These are phyloP conservation scores for Sorex maritimensis DNA, from an alignment of 2,797 vertebrate species.

Conservation along the genomic window DNA sequence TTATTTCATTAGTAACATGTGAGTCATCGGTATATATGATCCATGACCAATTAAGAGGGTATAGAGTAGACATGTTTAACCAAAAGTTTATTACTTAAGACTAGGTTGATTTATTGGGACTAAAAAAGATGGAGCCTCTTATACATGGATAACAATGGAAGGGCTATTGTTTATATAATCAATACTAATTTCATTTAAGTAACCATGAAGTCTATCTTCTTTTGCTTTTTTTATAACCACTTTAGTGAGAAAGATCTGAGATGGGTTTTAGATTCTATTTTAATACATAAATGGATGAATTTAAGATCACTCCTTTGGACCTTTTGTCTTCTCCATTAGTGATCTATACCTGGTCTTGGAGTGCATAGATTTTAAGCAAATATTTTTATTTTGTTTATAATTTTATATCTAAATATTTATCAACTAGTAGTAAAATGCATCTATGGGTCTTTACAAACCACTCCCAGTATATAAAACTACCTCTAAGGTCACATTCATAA, in stretches of 20 bases:
- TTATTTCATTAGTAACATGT: not conserved
- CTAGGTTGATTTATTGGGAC: not conserved
- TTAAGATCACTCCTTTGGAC: not conserved
- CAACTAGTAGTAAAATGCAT: not conserved
- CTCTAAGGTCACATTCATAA: constrained; percentile 1
- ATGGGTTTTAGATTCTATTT: constrained; percentile 51
- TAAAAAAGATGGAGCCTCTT: not conserved
- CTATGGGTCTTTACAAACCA: not conserved
- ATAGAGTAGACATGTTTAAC: not conserved
- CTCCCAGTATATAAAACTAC: not conserved
- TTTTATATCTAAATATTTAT: constrained; percentile 41
- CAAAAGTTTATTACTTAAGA: constrained; percentile 4
- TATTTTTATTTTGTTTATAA: constrained; percentile 20
- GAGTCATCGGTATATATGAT: not conserved
- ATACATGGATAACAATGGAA: not conserved
- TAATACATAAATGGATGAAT: constrained; percentile 8
- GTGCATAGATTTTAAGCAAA: not conserved
- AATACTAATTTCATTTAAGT: not conserved
- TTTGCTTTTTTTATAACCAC: not conserved
- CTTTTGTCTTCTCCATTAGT: constrained; percentile 28
- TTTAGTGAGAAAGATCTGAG: not conserved
- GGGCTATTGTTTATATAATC: not conserved
- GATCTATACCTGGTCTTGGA: not conserved
- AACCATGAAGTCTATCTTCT: not conserved
- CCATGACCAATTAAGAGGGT: not conserved